Evolutionary conservation across 2,888 invertebrate species (phyloP).

Genomic region (Danaus chrysippus): DNA sequence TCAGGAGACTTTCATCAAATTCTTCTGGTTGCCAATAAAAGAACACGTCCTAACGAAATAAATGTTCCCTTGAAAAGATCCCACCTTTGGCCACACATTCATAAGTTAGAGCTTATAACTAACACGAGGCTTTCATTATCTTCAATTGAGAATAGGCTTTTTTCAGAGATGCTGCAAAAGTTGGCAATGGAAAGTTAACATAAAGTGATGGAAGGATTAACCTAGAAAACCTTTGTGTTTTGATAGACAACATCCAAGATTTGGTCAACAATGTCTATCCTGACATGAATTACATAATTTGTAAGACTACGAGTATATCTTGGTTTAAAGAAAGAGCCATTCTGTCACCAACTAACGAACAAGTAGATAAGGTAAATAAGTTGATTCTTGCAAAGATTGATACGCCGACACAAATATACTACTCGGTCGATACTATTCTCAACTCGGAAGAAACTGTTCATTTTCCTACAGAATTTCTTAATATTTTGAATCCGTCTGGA

Average conservation of each 20-base stretch:
- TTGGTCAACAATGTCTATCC: too few relatives aligned
- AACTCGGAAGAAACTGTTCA: constrained; percentile 32
- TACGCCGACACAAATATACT: constrained; percentile 33
- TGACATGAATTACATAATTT: too few relatives aligned
- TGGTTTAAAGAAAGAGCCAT: too few relatives aligned
- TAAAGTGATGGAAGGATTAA: neutral
- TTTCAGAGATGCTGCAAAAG: neutral
- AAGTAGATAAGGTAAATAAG: constrained; percentile 36
- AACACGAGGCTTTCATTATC: neutral
- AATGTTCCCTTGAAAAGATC: constrained; percentile 36
- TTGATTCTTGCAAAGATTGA: constrained; percentile 33
- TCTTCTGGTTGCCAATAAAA: constrained; percentile 36
- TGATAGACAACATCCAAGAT: neutral
- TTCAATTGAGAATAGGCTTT: too few relatives aligned
- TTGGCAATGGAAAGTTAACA: neutral
- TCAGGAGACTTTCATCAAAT: constrained; percentile 37
- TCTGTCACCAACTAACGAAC: constrained; percentile 37
- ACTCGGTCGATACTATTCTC: constrained; percentile 35
- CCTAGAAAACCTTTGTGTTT: neutral
- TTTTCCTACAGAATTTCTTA: constrained; percentile 29
- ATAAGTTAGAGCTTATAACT: too few relatives aligned
- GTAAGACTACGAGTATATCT: too few relatives aligned
- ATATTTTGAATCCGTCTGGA: constrained; percentile 31
- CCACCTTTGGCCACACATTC: constrained; percentile 36
- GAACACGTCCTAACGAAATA: constrained; percentile 36